Conservation (phyloP, 2,888 invertebrate genomes). For the Parnassius glacialis region DNA sequence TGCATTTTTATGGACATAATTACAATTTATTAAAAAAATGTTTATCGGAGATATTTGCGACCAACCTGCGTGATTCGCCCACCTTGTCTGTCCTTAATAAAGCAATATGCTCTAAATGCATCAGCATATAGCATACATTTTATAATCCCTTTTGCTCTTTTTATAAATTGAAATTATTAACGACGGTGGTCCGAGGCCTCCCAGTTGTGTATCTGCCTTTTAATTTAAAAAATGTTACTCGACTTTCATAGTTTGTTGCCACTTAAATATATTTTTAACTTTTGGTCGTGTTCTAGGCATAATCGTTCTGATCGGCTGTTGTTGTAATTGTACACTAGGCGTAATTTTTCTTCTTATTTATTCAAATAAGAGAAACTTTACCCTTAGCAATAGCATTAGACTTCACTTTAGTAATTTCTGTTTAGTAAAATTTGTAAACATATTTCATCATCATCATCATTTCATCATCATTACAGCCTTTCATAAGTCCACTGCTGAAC, state of each 20-base stretch:
- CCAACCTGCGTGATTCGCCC: constrained; percentile 58
- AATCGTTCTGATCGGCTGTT: constrained; percentile 28
- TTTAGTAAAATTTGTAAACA: too few species aligned
- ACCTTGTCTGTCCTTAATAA: constrained; percentile 74
- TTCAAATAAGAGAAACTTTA: too few species aligned
- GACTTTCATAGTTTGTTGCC: constrained; percentile 53
- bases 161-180: constrained; percentile 72
- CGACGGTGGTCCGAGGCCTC: constrained; percentile 65
- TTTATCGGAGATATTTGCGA: constrained; percentile 63
- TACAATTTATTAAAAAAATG: constrained; percentile 68
- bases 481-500: too few species aligned
- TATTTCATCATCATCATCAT: too few species aligned
- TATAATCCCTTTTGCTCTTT: constrained; percentile 66
- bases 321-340: neutral
- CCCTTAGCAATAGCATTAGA: too few species aligned
- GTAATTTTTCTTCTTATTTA: too few species aligned
- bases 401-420: too few species aligned
- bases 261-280: constrained; percentile 53
- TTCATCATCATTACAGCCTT: too few species aligned
- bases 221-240: constrained; percentile 69
- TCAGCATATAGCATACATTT: constrained; percentile 78
- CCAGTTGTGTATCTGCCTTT: constrained; percentile 62
- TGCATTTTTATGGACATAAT: constrained; percentile 67
- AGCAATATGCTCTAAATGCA: constrained; percentile 78
- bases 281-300: constrained; percentile 63